Conservation (phyloP, 1,140 invertebrate genomes). For the Periplaneta americana region DNA sequence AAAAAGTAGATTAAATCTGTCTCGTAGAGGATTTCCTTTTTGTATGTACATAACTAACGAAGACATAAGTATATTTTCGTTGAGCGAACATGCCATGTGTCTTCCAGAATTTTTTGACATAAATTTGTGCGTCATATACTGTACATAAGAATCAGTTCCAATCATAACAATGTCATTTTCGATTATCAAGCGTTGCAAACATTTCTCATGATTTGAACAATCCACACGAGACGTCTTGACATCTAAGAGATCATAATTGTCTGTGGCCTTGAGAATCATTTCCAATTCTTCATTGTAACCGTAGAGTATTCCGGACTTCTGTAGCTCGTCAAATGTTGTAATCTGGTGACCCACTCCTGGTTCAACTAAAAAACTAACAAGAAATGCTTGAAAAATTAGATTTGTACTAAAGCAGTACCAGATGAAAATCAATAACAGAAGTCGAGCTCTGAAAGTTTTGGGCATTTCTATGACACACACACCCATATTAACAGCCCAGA, state of each 20-base stretch:
- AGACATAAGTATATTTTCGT: neutral
- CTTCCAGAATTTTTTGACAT: neutral
- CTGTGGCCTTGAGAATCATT: neutral
- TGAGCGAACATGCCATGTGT: neutral
- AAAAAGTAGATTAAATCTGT: neutral
- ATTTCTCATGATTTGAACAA: neutral
- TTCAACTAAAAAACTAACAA: neutral
- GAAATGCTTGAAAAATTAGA: neutral
- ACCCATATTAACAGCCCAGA: neutral
- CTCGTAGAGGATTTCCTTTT: neutral
- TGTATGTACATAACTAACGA: neutral
- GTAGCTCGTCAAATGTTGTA: neutral
- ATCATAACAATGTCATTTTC: neutral
- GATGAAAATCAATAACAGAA: neutral
- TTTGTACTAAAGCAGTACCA: neutral
- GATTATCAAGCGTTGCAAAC: neutral
- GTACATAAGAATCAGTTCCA: neutral
- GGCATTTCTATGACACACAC: neutral
- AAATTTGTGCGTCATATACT: neutral
- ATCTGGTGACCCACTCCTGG: neutral
- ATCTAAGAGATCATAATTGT: neutral
- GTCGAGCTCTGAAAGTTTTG: neutral
- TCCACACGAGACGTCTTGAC: neutral
- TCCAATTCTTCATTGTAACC: neutral
- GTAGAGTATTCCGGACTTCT: neutral